These are phyloP conservation scores for Mormyrus hasselquistii DNA, from an alignment of 2,797 vertebrate genomes.

Conservation along the genomic window DNA sequence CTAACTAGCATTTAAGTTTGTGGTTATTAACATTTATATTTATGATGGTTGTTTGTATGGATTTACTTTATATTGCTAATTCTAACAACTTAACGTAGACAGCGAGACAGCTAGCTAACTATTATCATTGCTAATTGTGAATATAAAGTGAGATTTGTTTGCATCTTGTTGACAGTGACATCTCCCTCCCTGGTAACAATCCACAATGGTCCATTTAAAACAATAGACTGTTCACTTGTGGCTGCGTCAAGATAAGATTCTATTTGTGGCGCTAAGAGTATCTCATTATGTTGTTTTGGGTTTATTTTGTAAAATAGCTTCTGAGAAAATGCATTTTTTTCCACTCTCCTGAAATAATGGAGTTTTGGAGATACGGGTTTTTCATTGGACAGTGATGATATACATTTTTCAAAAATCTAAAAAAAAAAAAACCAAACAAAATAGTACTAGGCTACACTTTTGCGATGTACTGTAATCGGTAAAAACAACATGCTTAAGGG, in stretches of 20 bases:
- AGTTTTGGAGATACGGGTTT: neutral
- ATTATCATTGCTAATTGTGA: neutral
- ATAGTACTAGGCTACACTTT: neutral
- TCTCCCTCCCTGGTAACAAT: neutral
- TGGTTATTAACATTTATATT: neutral
- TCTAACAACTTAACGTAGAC: neutral
- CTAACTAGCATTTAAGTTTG: neutral
- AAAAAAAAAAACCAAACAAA: neutral
- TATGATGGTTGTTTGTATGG: neutral
- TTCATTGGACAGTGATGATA: neutral
- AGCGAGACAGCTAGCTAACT: neutral
- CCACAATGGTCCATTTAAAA: neutral
- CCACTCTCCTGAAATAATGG: neutral
- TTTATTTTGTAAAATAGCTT: neutral
- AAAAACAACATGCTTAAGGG: neutral
- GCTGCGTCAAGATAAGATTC: neutral
- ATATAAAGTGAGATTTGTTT: neutral
- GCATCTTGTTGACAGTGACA: neutral
- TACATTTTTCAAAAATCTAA: neutral
- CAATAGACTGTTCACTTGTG: neutral
- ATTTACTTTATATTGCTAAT: neutral
- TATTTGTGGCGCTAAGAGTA: neutral
- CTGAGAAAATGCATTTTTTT: neutral
- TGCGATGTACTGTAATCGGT: neutral
- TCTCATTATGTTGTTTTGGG: neutral